phyloP scores from a whole-genome alignment of 2,113 vertebrate species.

The Saguinus imperator region DNA sequence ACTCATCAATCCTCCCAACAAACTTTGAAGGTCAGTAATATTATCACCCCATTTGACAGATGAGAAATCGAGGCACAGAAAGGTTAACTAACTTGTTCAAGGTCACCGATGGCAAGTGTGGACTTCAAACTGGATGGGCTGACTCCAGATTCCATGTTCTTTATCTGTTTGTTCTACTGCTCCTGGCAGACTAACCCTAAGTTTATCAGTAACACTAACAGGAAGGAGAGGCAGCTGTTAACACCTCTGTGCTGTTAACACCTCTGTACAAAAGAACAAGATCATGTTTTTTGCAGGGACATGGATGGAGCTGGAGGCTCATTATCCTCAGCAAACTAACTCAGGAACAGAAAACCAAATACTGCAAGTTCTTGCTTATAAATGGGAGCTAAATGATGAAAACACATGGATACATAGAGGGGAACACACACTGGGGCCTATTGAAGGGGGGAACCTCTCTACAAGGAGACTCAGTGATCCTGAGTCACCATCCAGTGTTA shows the following conservation, averaged over 20 bases:
- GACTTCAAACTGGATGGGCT: background rate
- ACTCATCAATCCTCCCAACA: background rate
- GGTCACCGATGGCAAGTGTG: background rate
- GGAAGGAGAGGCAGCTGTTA: background rate
- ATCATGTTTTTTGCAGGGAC: too few relatives aligned
- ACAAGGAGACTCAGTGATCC: background rate
- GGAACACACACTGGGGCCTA: too few relatives aligned
- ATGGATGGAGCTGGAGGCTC: too few relatives aligned
- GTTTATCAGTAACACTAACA: background rate
- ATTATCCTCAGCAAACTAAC: too few relatives aligned
- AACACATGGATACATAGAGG: too few relatives aligned
- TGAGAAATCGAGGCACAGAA: background rate
- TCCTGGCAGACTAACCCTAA: background rate
- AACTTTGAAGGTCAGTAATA: background rate
- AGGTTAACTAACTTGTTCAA: background rate
- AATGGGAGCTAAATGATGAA: too few relatives aligned
- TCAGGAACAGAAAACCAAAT: too few relatives aligned
- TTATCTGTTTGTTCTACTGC: background rate
- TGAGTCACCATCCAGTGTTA: background rate
- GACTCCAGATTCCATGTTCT: background rate
- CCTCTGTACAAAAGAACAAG: too few relatives aligned
- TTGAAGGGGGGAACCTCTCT: too few relatives aligned
- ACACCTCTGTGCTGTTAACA: too few relatives aligned
- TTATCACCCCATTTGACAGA: background rate
- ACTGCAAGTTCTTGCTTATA: too few relatives aligned